Percentiles rank a stretch among this genome's conserved stretches.
Conservation (phyloP, 2,797 vertebrate species). For the Peromyscus attwateri region DNA sequence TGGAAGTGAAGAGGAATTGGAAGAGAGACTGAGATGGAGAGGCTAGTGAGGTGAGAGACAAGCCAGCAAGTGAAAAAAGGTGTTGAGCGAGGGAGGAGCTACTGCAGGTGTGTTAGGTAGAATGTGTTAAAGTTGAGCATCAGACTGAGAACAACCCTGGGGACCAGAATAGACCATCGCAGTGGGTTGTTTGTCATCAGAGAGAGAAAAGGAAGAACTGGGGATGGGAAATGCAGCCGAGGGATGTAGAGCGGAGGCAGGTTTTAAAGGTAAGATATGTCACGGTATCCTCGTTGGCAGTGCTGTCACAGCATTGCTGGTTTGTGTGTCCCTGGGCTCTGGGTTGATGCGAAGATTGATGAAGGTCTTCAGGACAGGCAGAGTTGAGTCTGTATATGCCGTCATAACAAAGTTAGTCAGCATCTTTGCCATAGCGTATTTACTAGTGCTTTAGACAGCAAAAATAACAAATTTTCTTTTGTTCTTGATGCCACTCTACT, state of each 20-base stretch:
- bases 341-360: background rate
- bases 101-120: background rate
- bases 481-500: background rate
- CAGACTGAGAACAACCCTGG: background rate
- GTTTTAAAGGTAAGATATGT: background rate
- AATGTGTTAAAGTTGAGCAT: background rate
- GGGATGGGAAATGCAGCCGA: background rate
- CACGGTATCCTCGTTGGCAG: background rate
- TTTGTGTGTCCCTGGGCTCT: background rate
- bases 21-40: slow-evolving; percentile 19
- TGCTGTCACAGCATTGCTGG: background rate
- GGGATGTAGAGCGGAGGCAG: background rate
- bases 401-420: slow-evolving; percentile 45
- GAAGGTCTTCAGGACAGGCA: background rate
- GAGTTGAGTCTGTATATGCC: background rate
- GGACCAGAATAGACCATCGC: background rate
- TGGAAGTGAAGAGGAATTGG: slow-evolving; percentile 5
- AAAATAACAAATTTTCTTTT: slow-evolving; percentile 41
- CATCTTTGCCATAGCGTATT: slow-evolving; percentile 14
- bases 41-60: background rate
- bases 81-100: background rate
- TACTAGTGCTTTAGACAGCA: slow-evolving; percentile 1
- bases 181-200: background rate
- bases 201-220: background rate
- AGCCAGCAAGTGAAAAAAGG: background rate